These are phyloP conservation scores for Stichodactyla helianthus DNA, from an alignment of 64 coral and sea anemone species.

Conservation along the genomic window DNA sequence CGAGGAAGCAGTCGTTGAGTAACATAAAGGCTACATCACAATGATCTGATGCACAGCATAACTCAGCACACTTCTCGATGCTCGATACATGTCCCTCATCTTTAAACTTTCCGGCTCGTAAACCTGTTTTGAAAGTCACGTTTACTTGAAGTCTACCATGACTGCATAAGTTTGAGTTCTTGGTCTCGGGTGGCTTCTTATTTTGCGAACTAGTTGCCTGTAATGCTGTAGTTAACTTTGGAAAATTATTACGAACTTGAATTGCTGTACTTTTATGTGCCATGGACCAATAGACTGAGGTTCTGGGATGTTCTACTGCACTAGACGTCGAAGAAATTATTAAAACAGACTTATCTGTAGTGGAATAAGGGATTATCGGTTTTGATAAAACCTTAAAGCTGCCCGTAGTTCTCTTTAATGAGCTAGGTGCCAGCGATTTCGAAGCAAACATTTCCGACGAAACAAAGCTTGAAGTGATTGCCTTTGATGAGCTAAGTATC, in stretches of 20 bases:
- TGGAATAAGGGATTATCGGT: not conserved
- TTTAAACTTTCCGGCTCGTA: slow-evolving; percentile 60
- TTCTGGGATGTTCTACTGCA: not conserved
- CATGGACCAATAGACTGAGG: not conserved
- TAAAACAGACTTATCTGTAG: not conserved
- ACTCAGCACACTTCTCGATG: slow-evolving; percentile 31
- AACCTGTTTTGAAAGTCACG: slow-evolving; percentile 56
- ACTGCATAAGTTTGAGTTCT: slow-evolving; percentile 6
- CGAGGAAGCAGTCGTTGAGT: slow-evolving; percentile 71
- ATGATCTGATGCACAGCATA: slow-evolving; percentile 56
- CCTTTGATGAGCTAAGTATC: not conserved
- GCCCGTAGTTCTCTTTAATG: not conserved
- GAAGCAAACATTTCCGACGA: not conserved
- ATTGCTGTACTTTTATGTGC: not conserved
- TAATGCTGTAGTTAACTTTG: too few relatives aligned
- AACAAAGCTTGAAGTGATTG: not conserved
- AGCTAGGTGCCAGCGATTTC: not conserved
- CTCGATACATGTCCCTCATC: slow-evolving; percentile 54
- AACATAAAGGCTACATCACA: slow-evolving; percentile 88
- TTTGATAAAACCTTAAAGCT: not conserved
- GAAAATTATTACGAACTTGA: not conserved
- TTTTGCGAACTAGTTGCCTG: not conserved
- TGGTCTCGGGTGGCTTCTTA: not conserved
- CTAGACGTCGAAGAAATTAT: not conserved
- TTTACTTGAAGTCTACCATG: slow-evolving; percentile 21